Base-by-base conservation (phyloP, 2,888 invertebrate genomes). In the Cheilosia urbana region DNA sequence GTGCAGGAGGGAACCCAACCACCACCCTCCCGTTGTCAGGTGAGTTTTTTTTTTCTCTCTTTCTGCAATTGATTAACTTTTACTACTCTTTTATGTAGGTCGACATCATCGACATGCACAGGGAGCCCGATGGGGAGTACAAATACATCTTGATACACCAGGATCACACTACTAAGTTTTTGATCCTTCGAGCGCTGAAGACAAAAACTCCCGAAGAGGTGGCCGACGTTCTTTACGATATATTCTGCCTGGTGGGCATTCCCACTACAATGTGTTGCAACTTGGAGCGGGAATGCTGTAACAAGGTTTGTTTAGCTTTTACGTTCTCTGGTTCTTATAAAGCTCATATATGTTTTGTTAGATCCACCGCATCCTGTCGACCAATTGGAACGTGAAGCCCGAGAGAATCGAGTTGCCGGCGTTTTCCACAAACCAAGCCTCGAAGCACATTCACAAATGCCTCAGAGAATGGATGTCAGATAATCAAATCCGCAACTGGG, bases 91-190 rank as follows among this genome's bases (percentile, higher is more conserved):
- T 45, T 34, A 9, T 47, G 1, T 2, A 77, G 77, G 55, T 77
- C 1, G 90, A 92, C 87, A 78, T 92, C 2, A 91, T 91, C 42
- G 91, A 92, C 87, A 87, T 91, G 87, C 90, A 92, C 79, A 75
- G 89, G 13, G 88, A 90, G 65, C 60, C 88, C 60, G 90, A 92
- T 88, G 85, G 87, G 19, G 75, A 89, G 34, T 90, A 79, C 84
- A 91, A 90, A 75, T 92, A 91, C 81, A 90, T 92, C 37, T 73
- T 92, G 69, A 89, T 90, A 1, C 77, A 81, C 49, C 76, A 81
- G 51, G 76, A 76, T 4, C 90, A 91, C 82, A 66, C 89, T 0
- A 92, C 91, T n/a, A 91, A 92, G 89, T 92, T 92, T 88, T 89
- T 92, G 21, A 60, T 88, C 13, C 87, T 92, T 5, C 87, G 91